phyloP scores from a whole-genome alignment of 2,888 invertebrate species.

The Mythimna lalbum region DNA sequence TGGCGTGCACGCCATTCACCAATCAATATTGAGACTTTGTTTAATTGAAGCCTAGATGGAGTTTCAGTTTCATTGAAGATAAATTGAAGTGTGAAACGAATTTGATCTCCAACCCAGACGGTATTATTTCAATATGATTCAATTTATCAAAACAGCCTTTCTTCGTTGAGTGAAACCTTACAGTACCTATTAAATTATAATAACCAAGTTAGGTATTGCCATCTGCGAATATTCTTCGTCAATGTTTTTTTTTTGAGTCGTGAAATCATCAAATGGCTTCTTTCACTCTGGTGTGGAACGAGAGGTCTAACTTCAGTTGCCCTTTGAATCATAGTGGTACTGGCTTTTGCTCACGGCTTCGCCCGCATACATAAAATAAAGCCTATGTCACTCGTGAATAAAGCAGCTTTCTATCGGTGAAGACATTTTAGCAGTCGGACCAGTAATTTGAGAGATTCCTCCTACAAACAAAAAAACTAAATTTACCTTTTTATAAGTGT shows the following conservation, averaged over 20 bases:
- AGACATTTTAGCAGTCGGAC: no score
- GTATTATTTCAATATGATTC: not conserved
- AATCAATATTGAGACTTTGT: slow-evolving; percentile 26
- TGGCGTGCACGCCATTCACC: slow-evolving; percentile 21
- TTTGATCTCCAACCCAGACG: not conserved
- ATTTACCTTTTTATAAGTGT: no score
- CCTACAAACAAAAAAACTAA: no score
- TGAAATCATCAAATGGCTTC: not conserved
- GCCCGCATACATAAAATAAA: no score
- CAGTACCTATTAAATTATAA: not conserved
- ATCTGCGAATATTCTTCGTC: not conserved
- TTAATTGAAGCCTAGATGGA: slow-evolving; percentile 9
- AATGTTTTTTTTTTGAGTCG: no score
- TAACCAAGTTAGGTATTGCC: not conserved
- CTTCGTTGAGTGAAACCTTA: not conserved
- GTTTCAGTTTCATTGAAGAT: slow-evolving; percentile 11
- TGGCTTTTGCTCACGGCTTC: no score
- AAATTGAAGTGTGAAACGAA: slow-evolving; percentile 27
- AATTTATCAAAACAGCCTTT: not conserved
- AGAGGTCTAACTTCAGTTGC: no score
- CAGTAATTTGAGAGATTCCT: no score
- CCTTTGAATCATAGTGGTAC: no score
- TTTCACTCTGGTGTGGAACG: not conserved
- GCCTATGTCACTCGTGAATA: no score
- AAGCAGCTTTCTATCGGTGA: no score